Evolutionary conservation across 1,140 invertebrate genomes (phyloP), one percentile per base, ranked within the genome.

Genomic region (Drosophila prosaltans): DNA sequence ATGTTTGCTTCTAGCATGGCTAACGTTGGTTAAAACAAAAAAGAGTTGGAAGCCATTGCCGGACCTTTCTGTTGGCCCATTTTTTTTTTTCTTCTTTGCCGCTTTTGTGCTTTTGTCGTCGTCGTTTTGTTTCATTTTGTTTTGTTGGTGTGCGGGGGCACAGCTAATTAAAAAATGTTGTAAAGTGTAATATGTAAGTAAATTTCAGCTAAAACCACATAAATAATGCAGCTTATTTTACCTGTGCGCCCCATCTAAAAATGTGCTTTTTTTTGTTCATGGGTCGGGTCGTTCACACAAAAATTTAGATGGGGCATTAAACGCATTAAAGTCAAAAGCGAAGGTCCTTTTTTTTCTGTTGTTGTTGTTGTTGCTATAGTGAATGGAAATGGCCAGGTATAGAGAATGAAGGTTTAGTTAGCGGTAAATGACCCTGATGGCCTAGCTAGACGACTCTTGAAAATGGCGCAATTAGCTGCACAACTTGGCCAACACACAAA

Each of bases 91-190:
- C 28, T 30, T 3, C 28, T 30, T 30, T 30, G 28, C 28, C 57
- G 65, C 78, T 79, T 80, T 75, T 81, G 82, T 41, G 54, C 40
- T 39, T 67, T 55, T 45, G 83, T 76, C 62, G 81, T 88, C 82
- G 79, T 86, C 65, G 3, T 28, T 63, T 83, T 69, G 80, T 61
- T 82, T 61, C 58, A 69, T 83, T 80, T 65, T 57, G 59, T 75
- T 82, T 78, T 81, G 65, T 76, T 77, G 65, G 72, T 68, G 76
- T 78, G 40, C 32, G 32, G 69, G 65, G 57, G 65, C 45, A 70
- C 45, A 70, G 83, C 83, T 86, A 86, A 86, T 86, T 86, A 86
- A 86, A 86, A 75, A 83, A 77, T 86, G 85, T 88, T 78, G 77
- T 68, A 69, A 69, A 83, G 67, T 86, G 82, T 86, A 82, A 85